Evolutionary conservation across 2,888 invertebrate genomes (phyloP).

Genomic region (Caenorhabditis becei): DNA sequence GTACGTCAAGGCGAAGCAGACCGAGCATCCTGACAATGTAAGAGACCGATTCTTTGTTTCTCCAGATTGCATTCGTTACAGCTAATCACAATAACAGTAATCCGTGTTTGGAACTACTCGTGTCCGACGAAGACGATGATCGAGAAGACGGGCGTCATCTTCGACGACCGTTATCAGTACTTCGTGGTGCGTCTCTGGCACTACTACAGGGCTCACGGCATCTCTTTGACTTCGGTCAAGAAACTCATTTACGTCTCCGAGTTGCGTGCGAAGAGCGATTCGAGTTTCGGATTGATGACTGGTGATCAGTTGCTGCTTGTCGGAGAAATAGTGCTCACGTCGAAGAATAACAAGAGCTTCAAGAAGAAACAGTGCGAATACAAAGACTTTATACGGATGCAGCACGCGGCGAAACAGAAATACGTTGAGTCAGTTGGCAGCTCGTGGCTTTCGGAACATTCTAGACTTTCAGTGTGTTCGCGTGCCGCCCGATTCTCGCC

Average conservation of each 20-base stretch:
- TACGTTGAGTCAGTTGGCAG: neutral
- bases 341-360: neutral
- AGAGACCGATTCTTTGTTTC: neutral
- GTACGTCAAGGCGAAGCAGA: neutral
- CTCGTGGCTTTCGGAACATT: neutral
- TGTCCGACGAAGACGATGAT: neutral
- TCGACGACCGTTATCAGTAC: constrained; percentile 29
- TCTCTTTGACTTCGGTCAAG: constrained; percentile 11
- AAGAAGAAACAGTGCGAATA: neutral
- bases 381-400: neutral
- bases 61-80: neutral
- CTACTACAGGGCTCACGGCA: neutral
- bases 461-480: constrained; percentile 15
- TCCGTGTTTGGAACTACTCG: constrained; percentile 22
- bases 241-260: neutral
- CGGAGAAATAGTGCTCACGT: neutral
- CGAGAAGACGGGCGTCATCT: neutral
- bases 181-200: constrained; percentile 10
- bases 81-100: constrained; percentile 2
- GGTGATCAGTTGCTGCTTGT: neutral
- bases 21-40: neutral
- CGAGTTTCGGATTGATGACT: neutral
- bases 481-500: constrained; percentile 19
- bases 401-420: neutral
- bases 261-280: neutral